phyloP scores from a whole-genome alignment of 1,140 invertebrate genomes.

The Xylocopa sonorina region DNA sequence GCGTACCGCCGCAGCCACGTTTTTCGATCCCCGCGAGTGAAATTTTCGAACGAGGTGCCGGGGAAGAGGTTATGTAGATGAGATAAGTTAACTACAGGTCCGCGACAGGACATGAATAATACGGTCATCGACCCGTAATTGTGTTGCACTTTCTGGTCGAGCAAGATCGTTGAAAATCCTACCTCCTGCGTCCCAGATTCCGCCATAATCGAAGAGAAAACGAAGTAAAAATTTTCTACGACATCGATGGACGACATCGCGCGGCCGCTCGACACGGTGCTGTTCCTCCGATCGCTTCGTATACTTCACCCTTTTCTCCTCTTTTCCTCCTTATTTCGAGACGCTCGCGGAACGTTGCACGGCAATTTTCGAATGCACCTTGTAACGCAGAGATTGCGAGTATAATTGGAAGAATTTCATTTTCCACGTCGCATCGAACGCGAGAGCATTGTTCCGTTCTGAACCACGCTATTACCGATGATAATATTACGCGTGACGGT shows the following conservation, averaged over 20 bases:
- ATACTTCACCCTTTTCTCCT: background rate
- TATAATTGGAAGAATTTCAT: background rate
- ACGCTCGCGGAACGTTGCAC: background rate
- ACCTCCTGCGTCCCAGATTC: constrained; percentile 62
- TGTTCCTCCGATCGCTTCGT: background rate
- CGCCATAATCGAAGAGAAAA: constrained; percentile 52
- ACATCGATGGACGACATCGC: background rate
- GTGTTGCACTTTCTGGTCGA: constrained; percentile 73
- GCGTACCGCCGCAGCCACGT: constrained; percentile 8
- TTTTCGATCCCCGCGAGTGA: constrained; percentile 52
- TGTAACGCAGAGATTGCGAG: background rate
- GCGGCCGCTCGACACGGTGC: background rate
- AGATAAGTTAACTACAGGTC: constrained; percentile 75
- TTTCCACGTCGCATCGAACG: background rate
- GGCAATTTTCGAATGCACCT: constrained; percentile 15
- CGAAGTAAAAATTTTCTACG: constrained; percentile 40
- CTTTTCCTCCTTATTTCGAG: no score
- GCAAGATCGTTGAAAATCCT: constrained; percentile 70
- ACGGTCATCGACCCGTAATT: constrained; percentile 76
- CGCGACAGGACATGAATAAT: constrained; percentile 73
- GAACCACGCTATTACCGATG: constrained; percentile 63
- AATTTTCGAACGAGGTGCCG: constrained; percentile 52
- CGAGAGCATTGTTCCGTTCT: constrained; percentile 65
- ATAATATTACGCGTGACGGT: constrained; percentile 62
- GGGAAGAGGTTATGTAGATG: constrained; percentile 73